Base-by-base conservation (phyloP, 2,113 vertebrate genomes). In the Mobula hypostoma region DNA sequence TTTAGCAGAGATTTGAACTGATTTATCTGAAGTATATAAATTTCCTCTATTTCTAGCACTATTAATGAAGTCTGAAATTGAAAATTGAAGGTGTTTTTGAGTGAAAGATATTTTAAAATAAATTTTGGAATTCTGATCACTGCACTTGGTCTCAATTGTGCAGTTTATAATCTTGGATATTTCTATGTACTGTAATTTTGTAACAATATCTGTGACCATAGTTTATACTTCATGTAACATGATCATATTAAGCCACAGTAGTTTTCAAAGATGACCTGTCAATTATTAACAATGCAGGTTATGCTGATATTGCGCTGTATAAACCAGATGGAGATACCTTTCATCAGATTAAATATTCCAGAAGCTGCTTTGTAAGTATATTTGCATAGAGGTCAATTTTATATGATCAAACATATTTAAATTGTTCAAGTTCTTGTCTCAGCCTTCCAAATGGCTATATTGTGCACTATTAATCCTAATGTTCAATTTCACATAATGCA, bases 221-320 rank as follows among this genome's bases (percentile, higher is more conserved):
- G 68, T 74, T 76, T 93, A 93, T 74, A 14, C 90, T 74, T 48
- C 1, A 11, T 93, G 90, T 93, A 93, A 93, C 36, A 72, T 56
- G 91, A 93, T 74, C 70, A 93, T 74, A 40, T 76, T 93, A 76
- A 93, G 74, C 91, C 36, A 29, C 32, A 74, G 9, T 2, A 29
- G 40, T 74, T 93, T 93, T 74, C 70, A 76, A 93, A 74, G 91
- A 72, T 74, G 91, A 76, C 90, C 68, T 92, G 90, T 92, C 90
- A 92, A 92, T 93, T 93, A 93, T 93, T 93, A 93, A 93, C 70
- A 93, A 76, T 93, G 70, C 70, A 93, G 24, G 48, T 72, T 93
- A 74, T 56, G 68, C 68, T 93, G 91, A 93, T 93, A 24, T 66
- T 90, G 61, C 40, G 61, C 85, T 90, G 61, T n/a, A 90, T 68